Evolutionary conservation across 2,797 vertebrate genomes (phyloP), one percentile per base, ranked within the genome.

Genomic region (Aulostomus chinensis): DNA sequence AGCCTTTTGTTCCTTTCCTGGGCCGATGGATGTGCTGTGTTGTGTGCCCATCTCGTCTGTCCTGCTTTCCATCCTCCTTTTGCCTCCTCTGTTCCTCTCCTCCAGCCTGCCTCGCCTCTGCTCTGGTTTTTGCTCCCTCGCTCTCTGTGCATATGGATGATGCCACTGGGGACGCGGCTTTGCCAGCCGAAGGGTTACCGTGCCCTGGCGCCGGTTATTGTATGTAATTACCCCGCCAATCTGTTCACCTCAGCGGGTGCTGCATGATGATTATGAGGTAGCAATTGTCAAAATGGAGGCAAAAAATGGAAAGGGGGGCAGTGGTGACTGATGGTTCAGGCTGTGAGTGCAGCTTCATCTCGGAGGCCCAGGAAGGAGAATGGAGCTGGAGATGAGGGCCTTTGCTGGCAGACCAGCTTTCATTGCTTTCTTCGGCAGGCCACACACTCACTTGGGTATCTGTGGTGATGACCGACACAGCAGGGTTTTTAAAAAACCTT

Each of bases 181-280:
- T 93, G 93, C 93, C 92, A 94, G 93, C 93, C 86, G 87, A 94
- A 92, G 73, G 95, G 94, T 95, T 94, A 96, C 92, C 90, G 92
- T 93, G 93, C 93, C 93, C 92, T 90, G 86, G 91, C 86, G 90
- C 93, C 89, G 43, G 92, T 94, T 96, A 94, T 94, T 95, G 93
- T 96, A 91, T 94, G 94, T 95, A 97, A 98, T 97, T 96, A 97
- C 96, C 92, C 89, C 92, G 73, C 93, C 95, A 97, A 96, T 97
- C 94, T 97, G 95, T 96, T 97, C 94, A 90, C 91, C 94, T 94
- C 94, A 95, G 95, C 93, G 80, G 94, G 94, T 82, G 91, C 91
- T 86, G 91, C 89, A 90, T 93, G 88, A 92, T 93, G 94, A 95
- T 96, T 94, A 94, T 89, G 91, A 93, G 93, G 93, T 92, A 91